These are phyloP conservation scores for Nyctibius grandis DNA, from an alignment of 2,797 vertebrate species.

Conservation along the genomic window DNA sequence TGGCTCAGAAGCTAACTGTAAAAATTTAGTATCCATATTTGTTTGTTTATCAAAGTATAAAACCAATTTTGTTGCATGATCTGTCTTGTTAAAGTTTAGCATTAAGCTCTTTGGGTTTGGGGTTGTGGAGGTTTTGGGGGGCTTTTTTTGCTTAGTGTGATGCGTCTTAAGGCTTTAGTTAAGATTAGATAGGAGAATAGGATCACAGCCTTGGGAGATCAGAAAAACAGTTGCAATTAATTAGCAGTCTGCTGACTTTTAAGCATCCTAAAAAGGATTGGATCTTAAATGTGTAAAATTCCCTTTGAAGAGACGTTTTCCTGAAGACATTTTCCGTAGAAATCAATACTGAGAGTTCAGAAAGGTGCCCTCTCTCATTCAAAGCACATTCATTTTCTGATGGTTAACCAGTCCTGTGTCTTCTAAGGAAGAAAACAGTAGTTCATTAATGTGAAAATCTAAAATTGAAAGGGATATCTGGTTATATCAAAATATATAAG, in stretches of 20 bases:
- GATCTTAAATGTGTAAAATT: background rate
- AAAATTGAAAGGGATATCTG: background rate
- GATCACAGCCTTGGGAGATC: background rate
- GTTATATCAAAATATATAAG: background rate
- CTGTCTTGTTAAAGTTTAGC: background rate
- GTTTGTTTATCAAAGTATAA: background rate
- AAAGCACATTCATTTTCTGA: background rate
- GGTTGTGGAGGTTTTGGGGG: accelerated
- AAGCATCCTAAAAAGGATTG: background rate
- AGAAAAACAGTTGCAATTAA: background rate
- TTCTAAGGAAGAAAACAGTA: background rate
- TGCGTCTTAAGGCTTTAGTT: background rate
- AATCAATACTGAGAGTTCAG: background rate
- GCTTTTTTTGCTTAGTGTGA: background rate
- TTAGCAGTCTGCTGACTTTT: background rate
- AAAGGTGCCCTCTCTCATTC: background rate
- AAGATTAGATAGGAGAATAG: background rate
- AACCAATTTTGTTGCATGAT: background rate
- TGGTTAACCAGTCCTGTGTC: background rate
- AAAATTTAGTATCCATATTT: background rate
- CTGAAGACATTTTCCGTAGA: background rate
- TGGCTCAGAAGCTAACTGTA: background rate
- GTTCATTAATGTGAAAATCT: background rate
- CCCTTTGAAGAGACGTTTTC: background rate
- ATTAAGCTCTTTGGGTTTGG: background rate